phyloP scores from a whole-genome alignment of 2,797 vertebrate genomes.

The Notamacropus eugenii region DNA sequence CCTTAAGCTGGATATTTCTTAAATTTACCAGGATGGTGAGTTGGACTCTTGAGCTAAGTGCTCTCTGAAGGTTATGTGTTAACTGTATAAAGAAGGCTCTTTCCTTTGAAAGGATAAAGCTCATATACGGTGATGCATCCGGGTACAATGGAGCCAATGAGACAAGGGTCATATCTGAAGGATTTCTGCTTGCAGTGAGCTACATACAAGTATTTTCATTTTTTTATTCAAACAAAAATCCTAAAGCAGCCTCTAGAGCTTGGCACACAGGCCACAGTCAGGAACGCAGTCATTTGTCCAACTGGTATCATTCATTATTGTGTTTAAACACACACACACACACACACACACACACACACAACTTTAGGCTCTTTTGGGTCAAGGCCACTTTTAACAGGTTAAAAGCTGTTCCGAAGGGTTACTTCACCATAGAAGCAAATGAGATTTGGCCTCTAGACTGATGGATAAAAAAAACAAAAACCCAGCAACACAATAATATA shows the following conservation, averaged over 20 bases:
- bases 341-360: conserved; percentile 25
- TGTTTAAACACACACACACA: conserved; percentile 73
- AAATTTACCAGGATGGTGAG: conserved; percentile 88
- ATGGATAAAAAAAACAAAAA: conserved; percentile 77
- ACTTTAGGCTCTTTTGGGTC: conserved; percentile 87
- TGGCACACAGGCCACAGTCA: conserved; percentile 58
- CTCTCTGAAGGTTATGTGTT: conserved; percentile 85
- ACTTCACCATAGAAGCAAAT: conserved; percentile 89
- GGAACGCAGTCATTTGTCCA: conserved; percentile 79
- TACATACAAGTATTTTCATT: conserved; percentile 79
- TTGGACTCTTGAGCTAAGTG: conserved; percentile 89
- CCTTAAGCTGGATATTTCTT: conserved; percentile 87
- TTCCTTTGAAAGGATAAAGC: conserved; percentile 84
- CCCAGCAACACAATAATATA: conserved; percentile 84
- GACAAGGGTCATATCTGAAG: conserved; percentile 88
- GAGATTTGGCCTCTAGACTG: conserved; percentile 89
- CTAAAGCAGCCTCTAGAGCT: conserved; percentile 65
- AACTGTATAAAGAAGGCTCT: conserved; percentile 85
- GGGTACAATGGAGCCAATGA: conserved; percentile 83
- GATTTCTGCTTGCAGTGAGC: conserved; percentile 81
- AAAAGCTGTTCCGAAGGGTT: conserved; percentile 91
- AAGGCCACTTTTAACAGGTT: conserved; percentile 89
- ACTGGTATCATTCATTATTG: conserved; percentile 84
- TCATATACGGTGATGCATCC: conserved; percentile 79
- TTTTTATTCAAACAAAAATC: conserved; percentile 80